Percentiles rank a stretch among this genome's conserved stretches.
These are phyloP conservation scores for Deilephila porcellus DNA, from an alignment of 2,888 invertebrate genomes.

Conservation along the genomic window DNA sequence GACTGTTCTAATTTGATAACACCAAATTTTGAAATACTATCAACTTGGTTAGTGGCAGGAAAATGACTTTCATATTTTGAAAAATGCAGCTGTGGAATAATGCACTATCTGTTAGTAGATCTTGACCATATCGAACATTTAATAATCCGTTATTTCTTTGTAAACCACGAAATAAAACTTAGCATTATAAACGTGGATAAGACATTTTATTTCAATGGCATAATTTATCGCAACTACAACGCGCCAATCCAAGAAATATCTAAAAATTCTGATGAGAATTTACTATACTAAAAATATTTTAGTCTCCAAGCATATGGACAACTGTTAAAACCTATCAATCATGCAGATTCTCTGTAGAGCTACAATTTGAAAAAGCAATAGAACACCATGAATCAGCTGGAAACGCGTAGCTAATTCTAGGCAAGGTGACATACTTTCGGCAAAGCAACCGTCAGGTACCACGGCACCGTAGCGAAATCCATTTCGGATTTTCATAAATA, in stretches of 20 bases:
- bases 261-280: no score
- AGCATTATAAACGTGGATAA: no score
- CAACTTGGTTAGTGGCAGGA: background rate
- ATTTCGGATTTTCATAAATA: slow-evolving; percentile 80
- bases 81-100: slow-evolving; percentile 1
- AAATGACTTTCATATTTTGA: slow-evolving; percentile 3
- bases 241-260: no score
- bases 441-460: slow-evolving; percentile 54
- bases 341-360: slow-evolving; percentile 49
- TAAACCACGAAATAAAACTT: background rate
- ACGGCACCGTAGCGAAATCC: slow-evolving; percentile 65
- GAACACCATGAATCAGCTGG: slow-evolving; percentile 62
- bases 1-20: background rate
- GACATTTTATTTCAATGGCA: background rate
- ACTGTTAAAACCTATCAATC: slow-evolving; percentile 49
- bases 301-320: slow-evolving; percentile 17
- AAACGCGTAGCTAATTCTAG: slow-evolving; percentile 75
- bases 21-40: background rate
- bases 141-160: background rate
- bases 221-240: background rate
- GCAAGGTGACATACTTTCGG: slow-evolving; percentile 80
- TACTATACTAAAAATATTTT: no score
- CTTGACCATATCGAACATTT: background rate
- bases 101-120: background rate
- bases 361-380: slow-evolving; percentile 54